Evolutionary conservation across 2,888 invertebrate species (phyloP), one percentile per base, ranked within the genome.

Genomic region (Microctonus brassicae): DNA sequence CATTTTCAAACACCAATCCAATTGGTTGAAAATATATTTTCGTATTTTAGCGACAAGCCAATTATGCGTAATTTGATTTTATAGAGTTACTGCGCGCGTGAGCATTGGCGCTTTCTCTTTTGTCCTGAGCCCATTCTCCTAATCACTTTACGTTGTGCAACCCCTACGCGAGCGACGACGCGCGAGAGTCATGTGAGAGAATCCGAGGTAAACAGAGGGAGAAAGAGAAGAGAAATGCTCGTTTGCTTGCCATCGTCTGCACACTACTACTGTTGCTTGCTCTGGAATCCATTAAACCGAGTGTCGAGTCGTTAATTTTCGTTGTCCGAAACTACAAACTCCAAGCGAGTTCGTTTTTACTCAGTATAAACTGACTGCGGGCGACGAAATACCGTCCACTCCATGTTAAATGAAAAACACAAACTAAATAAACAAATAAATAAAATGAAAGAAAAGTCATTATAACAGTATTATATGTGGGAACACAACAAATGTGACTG

Each of bases 41-140:
- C 78, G 79, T 82, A 79, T 83, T 76, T 55, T 47, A 76, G 53
- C 73, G 72, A 78, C 76, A 80, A 79, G 80, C 79, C 83, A 81
- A 82, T 84, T 83, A 82, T 73, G 74, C 73, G 73, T 83, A 81
- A 84, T 80, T 83, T 77, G 72, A 75, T 82, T 78, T 73, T 62
- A 73, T 42, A 57, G 74, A 77, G 79, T 76, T 79, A 69, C 70
- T 74, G 60, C 63, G 69, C 67, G 75, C 73, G 24, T 53, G 33
- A 65, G 65, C 61, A 57, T 55, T 33, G 36, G 60, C 58, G 39
- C 39, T 70, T 58, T 64, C 65, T 64, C 70, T 69, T 55, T 55
- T 63, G 26, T 34, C 76, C 74, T 79, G 76, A 79, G 78, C 76
- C 77, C 77, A 77, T 78, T 78, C 80, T 79, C 80, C 79, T 83